These are phyloP conservation scores for Toxonevra muliebris DNA, from an alignment of 2,888 invertebrate genomes.

Conservation along the genomic window DNA sequence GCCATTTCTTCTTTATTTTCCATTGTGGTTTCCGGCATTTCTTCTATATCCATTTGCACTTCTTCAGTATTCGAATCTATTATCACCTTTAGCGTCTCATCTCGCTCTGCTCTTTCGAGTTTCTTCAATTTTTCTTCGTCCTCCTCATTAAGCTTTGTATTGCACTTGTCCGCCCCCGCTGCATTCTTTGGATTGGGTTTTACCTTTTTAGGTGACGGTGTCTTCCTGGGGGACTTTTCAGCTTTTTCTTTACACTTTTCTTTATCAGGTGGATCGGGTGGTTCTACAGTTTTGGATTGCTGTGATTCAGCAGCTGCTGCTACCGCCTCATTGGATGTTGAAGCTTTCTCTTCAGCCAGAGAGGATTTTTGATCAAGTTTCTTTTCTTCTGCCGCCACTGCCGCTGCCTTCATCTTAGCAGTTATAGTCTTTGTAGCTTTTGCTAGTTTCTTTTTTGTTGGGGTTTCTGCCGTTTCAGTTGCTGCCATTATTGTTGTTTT, in stretches of 20 bases:
- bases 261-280: constrained; percentile 19
- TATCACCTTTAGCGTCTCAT: constrained; percentile 41
- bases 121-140: constrained; percentile 2
- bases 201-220: constrained; percentile 31
- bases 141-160: constrained; percentile 24
- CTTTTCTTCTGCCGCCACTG: neutral
- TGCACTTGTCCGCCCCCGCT: constrained; percentile 30
- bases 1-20: neutral
- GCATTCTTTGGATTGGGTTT: constrained; percentile 21
- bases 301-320: constrained; percentile 22
- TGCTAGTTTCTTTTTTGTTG: constrained; percentile 33
- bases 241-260: constrained; percentile 31
- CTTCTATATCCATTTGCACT: constrained; percentile 59
- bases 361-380: constrained; percentile 9
- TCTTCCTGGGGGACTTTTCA: constrained; percentile 40
- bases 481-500: neutral
- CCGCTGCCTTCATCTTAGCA: neutral
- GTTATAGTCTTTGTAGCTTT: constrained; percentile 27
- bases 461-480: constrained; percentile 1
- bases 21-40: constrained; percentile 38
- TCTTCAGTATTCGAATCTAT: constrained; percentile 55
- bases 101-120: constrained; percentile 34
- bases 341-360: constrained; percentile 1
- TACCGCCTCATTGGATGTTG: neutral
- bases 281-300: constrained; percentile 11